A percentile compares a stretch with the other conserved stretches of the same genome.
These are phyloP conservation scores for Noctuana brunneofusca DNA, from an alignment of 2,888 invertebrate species.

Conservation along the genomic window DNA sequence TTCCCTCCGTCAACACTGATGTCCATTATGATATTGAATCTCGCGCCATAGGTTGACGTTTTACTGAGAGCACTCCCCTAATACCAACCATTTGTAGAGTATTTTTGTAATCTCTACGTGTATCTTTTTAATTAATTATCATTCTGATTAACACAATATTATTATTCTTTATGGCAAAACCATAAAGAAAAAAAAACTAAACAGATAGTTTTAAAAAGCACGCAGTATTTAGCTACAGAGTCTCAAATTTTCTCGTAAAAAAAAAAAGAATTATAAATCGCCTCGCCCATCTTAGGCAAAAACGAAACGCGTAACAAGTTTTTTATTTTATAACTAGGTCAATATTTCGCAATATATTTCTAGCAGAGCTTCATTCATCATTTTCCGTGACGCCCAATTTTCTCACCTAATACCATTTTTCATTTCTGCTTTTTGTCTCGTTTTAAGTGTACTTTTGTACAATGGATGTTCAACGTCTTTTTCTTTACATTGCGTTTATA, in stretches of 20 bases:
- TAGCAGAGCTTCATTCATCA: conserved; percentile 67
- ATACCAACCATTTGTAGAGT: conserved; percentile 4
- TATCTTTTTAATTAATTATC: conserved; percentile 37
- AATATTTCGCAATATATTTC: conserved; percentile 54
- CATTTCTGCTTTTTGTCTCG: conserved; percentile 41
- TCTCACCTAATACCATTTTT: conserved; percentile 58
- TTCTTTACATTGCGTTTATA: too few species aligned
- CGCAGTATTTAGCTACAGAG: too few species aligned
- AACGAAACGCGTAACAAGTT: conserved; percentile 33
- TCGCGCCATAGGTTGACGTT: conserved; percentile 48
- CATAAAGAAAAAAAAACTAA: too few species aligned
- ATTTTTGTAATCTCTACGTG: too few species aligned
- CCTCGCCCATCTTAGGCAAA: not conserved
- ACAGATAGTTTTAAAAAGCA: too few species aligned
- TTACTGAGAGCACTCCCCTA: conserved; percentile 48
- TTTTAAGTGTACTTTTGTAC: conserved; percentile 21
- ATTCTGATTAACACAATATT: not conserved
- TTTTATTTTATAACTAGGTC: conserved; percentile 53
- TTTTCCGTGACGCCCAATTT: conserved; percentile 69
- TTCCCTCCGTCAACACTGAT: conserved; percentile 43
- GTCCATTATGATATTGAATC: conserved; percentile 52
- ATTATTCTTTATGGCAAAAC: too few species aligned
- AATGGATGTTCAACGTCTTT: too few species aligned
- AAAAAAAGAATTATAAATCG: too few species aligned
- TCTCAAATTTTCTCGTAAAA: too few species aligned